Conservation (phyloP, 2,888 invertebrate species). For the Drosophila hamatofila region DNA sequence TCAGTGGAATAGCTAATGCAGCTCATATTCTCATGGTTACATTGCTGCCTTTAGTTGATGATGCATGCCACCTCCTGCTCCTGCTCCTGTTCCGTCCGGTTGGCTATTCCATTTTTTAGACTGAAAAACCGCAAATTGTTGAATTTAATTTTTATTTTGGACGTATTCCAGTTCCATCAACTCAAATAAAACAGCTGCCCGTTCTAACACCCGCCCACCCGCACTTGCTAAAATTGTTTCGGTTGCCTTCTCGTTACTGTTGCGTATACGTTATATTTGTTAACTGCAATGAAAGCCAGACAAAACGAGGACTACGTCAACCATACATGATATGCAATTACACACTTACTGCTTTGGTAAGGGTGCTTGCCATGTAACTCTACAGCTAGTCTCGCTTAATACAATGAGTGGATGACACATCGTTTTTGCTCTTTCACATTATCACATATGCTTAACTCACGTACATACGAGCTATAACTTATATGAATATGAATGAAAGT, state of each 20-base stretch:
- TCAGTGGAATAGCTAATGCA: conserved; percentile 57
- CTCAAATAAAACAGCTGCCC: conserved; percentile 44
- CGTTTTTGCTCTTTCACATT: conserved; percentile 51
- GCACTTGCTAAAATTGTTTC: conserved; percentile 52
- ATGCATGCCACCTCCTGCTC: not conserved
- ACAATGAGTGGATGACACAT: conserved; percentile 48
- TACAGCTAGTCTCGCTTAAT: conserved; percentile 42
- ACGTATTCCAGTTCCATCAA: conserved; percentile 72
- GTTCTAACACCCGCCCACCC: not conserved
- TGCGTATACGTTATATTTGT: conserved; percentile 63
- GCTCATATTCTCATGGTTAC: conserved; percentile 14
- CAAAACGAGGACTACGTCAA: conserved; percentile 32
- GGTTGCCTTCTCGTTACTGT: conserved; percentile 20
- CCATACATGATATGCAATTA: conserved; percentile 54
- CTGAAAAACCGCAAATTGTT: conserved; percentile 68
- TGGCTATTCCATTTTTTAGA: conserved; percentile 14
- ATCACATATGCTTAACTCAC: conserved; percentile 13
- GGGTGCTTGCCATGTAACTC: not conserved
- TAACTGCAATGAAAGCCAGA: conserved; percentile 63
- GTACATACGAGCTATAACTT: conserved; percentile 14
- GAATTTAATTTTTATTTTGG: conserved; percentile 73
- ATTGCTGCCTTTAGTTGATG: not conserved
- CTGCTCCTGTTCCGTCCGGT: not conserved
- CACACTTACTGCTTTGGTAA: conserved; percentile 29
- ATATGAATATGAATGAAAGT: conserved; percentile 17